Base-by-base conservation (phyloP, 2,888 invertebrate genomes). In the Dynastes tityus region DNA sequence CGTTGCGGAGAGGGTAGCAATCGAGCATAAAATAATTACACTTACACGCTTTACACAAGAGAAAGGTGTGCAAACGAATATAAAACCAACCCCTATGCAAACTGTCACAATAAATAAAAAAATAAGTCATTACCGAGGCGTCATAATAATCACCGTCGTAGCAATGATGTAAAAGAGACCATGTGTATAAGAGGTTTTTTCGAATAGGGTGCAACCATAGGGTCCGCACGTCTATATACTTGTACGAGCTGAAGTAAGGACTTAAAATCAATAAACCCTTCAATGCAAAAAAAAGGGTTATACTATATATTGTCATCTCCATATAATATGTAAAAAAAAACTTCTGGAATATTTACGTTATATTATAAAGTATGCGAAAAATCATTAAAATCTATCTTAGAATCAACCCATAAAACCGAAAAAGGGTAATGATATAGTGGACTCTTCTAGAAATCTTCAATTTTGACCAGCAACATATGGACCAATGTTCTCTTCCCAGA, bases 191-290 rank as follows among this genome's bases (percentile, higher is more conserved):
- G 83, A 83, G 83, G 82, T 82, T 81, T 16, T 81, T 79, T 78
- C 80, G 80, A 80, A 81, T 80, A 78, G 79, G 78, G 79, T 78
- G 77, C 76, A 73, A 75, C 74, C 70, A 73, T 75, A 78, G 76
- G 79, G 76, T 71, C 77, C 70, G 74, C 78, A 78, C 75, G 78
- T 80, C 77, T 80, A 82, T 80, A 80, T 81, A 45, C 45, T 45
- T 45, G 45, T 80, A 78, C 78, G 65, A 79, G 77, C 78, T 80
- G 16, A 80, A 75, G 81, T 81, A 81, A 82, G 83, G 81, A 80
- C 82, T 81, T 80, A 82, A 83, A 83, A 83, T 83, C 83, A 83
- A 83, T 83, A 83, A 82, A 80, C 80, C 79, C 80, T 80, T 82
- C 80, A 83, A 80, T 82, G 79, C 81, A 78, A 81, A 80, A 78